Base-by-base conservation (phyloP, 53 echinoderm and acorn worm species). In the Hippasteria phrygiana region DNA sequence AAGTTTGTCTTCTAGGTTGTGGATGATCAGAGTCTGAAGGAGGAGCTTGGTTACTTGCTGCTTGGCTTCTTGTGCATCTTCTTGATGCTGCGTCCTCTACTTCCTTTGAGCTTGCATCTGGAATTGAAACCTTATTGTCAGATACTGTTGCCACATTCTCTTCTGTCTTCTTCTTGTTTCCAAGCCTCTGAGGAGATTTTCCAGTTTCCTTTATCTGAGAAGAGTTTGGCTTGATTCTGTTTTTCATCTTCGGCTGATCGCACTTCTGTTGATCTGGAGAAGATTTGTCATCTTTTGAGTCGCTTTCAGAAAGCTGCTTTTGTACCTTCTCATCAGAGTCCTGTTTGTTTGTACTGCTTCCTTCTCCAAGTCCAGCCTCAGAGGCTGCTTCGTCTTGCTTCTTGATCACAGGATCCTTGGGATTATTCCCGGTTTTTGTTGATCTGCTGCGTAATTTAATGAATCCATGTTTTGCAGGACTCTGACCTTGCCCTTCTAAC, bases 41-140 rank as follows among this genome's bases (percentile, higher is more conserved):
- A 65, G 67, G 54, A 4, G 8, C 24, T 50, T 5, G 16, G 54
- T 54, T 51, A 18, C 3, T 31, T 17, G 26, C 46, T 28, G 34
- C 22, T 48, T n/a, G 83, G 39, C 83, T 83, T 83, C 83, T 83
- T 65, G 65, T 83, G 20, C 34, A 48, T 35, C 83, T 67, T 67
- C 43, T 65, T 17, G 66, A 45, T 9, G 1, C 24, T 1, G 32
- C 18, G 11, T 36, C 22, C 2, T 62, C 63, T 6, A 36, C 4
- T 5, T 55, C 5, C 1, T 80, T 8, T 8, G 62, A 41, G 43
- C 62, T 43, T n/a, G 24, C 10, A 63, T 14, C 24, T 31, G 41
- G 38, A 16, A 51, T 29, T 4, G 18, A 36, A 31, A 16, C 33
- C 0, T 77, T 36, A 9, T 35, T 13, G 10, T 50, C 55, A 16